These are phyloP conservation scores for Anguilla marmorata DNA, from an alignment of 2,797 vertebrate species.

Conservation along the genomic window DNA sequence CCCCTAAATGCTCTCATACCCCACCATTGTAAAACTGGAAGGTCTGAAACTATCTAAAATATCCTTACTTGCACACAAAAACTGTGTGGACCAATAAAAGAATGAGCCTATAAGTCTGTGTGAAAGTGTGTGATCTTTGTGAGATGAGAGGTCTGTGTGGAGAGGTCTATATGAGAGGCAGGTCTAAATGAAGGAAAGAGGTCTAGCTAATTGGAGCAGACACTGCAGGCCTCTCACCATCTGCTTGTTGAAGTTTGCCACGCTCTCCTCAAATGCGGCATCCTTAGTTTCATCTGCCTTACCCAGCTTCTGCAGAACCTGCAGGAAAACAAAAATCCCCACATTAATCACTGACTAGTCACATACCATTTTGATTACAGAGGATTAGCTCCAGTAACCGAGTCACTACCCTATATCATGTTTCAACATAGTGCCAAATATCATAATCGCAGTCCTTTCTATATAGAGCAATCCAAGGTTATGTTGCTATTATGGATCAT, in stretches of 20 bases:
- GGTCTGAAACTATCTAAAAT: background rate
- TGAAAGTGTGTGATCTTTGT: background rate
- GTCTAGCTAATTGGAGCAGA: background rate
- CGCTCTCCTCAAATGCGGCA: slow-evolving; percentile 86
- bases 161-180: background rate
- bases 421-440: background rate
- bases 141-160: background rate
- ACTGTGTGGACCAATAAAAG: background rate
- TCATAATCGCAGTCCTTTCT: background rate
- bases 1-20: too few species aligned
- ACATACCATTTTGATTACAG: background rate
- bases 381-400: background rate
- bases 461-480: background rate
- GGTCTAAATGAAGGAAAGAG: background rate
- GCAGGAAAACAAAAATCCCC: slow-evolving; percentile 25
- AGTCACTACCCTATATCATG: background rate
- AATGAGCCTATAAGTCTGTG: too few species aligned
- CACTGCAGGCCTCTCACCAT: slow-evolving; percentile 74
- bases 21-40: too few species aligned
- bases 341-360: background rate
- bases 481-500: background rate
- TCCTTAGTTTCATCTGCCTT: slow-evolving; percentile 77
- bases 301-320: slow-evolving; percentile 94
- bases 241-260: slow-evolving; percentile 94
- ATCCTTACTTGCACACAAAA: background rate